Base-by-base conservation (phyloP, 1,140 invertebrate genomes). In the Eupeodes corollae region DNA sequence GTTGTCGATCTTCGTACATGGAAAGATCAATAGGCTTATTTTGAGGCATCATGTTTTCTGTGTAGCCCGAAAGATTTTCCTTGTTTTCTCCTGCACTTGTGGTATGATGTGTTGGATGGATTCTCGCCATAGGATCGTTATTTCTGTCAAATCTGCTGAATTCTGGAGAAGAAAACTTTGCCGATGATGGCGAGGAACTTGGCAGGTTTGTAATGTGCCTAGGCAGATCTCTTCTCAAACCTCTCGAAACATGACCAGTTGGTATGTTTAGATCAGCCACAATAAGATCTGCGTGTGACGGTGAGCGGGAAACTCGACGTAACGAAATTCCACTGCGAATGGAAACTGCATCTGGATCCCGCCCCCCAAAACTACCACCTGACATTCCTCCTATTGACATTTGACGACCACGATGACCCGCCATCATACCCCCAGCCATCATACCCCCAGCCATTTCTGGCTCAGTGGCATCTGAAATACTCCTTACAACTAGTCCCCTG, bases 191-290 rank as follows among this genome's bases (percentile, higher is more conserved):
- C 8, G 21, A 26, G 8, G 21, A 26, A 26, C 21, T 26, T 26
- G 21, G 21, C 21, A 26, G 21, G 21, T 26, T 26, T 3, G 21
- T 26, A 26, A 26, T 26, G 21, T 26, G 21, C 21, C 21, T 26
- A 8, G 21, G 21, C 3, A 26, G 3, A 8, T 26, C 21, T 26
- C 21, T 26, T 26, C 21, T 26, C 8, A 26, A 26, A 26, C 21
- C 21, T 26, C 21, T 26, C 21, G 21, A 26, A 26, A 26, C 21
- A 26, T 26, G 21, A 3, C 32, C 5, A 12, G 18, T 31, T 16
- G 63, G 59, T 52, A 67, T 67, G 21, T 64, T 64, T 9, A 67
- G 64, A 19, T 67, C 63, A 0, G 63, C 63, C 35, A 64, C 66
- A 43, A 54, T 64, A 1, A 67, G 45, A 37, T 67, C 63, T 12